phyloP scores from a whole-genome alignment of 2,888 invertebrate species.

The Conistra vaccinii region DNA sequence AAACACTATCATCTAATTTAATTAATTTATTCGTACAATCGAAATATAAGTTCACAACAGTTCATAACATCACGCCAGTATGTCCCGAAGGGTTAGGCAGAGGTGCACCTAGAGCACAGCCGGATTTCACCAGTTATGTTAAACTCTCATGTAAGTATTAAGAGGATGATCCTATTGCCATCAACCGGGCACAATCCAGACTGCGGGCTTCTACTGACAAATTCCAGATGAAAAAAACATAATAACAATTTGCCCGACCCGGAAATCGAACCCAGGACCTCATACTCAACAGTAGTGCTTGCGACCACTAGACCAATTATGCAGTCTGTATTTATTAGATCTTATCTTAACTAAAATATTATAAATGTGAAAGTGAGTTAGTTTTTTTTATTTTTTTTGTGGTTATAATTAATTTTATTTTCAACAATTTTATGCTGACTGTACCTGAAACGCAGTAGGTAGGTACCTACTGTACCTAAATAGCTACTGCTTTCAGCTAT shows the following conservation, averaged over 20 bases:
- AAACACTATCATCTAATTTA: slow-evolving; percentile 10
- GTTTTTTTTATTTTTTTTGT: too few species aligned
- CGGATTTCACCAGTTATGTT: not conserved
- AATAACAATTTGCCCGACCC: not conserved
- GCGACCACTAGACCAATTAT: not conserved
- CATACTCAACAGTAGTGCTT: not conserved
- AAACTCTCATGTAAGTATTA: not conserved
- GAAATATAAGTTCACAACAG: slow-evolving; percentile 17
- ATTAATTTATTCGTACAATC: slow-evolving; percentile 1
- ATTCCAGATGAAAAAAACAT: not conserved
- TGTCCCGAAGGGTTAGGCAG: not conserved
- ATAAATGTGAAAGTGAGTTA: too few species aligned
- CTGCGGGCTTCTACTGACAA: not conserved
- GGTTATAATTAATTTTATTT: too few species aligned
- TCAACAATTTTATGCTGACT: too few species aligned
- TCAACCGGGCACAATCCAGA: not conserved
- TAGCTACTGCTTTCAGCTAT: too few species aligned
- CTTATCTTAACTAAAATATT: too few species aligned
- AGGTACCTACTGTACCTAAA: too few species aligned
- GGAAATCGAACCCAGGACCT: not conserved
- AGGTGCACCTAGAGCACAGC: not conserved
- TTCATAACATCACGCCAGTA: not conserved
- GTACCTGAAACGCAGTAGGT: too few species aligned
- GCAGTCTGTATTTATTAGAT: not conserved
- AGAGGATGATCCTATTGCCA: not conserved